Evolutionary conservation across 2,113 vertebrate genomes (phyloP), one percentile per base, ranked within the genome.

Genomic region (Megalops atlanticus): DNA sequence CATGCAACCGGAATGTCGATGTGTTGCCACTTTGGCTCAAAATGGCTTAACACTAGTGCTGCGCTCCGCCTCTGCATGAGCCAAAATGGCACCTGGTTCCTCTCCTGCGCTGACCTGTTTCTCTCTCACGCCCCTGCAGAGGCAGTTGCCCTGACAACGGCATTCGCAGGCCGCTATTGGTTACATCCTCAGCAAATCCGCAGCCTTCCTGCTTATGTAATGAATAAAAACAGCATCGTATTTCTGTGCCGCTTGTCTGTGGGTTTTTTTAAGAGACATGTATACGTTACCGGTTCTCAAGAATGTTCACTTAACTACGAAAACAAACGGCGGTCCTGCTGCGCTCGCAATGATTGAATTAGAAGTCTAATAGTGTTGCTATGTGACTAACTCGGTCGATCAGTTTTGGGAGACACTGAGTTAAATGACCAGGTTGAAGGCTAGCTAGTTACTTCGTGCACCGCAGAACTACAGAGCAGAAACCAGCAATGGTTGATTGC

Each of bases 71-170:
- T 18, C 12, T 2, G 24, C 0, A 1, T 8, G 85, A 91, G 78
- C 87, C 86, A 85, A 88, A 81, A 89, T 91, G 86, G 80, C 76
- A 33, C 27, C 58, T 58, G 24, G 84, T 87, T 86, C 83, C 84
- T 74, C 73, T 33, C 7, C 72, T 6, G 71, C 35, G 43, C 24
- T 81, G 35, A 75, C 80, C 78, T 41, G 79, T 74, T 58, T 79
- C 74, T 49, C 72, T 77, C 58, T 21, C 41, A 69, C 43, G 43
- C 81, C 78, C 83, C 83, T 87, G 90, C 89, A 85, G 88, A 90
- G 82, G 86, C 84, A 73, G 89, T 90, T 89, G 84, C 88, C 87
- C 69, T 78, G 81, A 86, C 80, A 92, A 92, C 89, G 49, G 70
- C 74, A 43, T 75, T 58, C 79, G 70, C 75, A 18, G 36, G 21